phyloP scores from a whole-genome alignment of 2,888 invertebrate species.

The Desoria tigrina region DNA sequence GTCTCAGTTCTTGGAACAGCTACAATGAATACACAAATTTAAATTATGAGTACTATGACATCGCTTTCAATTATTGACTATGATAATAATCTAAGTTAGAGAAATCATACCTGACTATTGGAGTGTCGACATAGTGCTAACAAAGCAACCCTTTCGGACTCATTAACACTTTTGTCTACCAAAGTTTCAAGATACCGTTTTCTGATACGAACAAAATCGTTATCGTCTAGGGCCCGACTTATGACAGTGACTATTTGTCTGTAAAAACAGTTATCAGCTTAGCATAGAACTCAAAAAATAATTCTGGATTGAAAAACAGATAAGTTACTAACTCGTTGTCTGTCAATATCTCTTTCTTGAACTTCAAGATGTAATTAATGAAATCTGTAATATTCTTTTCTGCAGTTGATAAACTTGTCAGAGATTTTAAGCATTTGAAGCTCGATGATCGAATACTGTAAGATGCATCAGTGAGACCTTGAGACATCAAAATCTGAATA shows the following conservation, averaged over 20 bases:
- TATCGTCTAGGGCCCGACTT: constrained; percentile 23
- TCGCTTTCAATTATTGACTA: background rate
- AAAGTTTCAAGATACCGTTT: background rate
- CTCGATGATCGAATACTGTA: constrained; percentile 33
- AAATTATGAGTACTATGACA: background rate
- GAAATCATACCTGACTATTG: background rate
- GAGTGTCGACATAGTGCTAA: background rate
- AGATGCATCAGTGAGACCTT: constrained; percentile 42
- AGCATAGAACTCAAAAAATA: background rate
- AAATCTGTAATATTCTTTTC: background rate
- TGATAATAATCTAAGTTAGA: background rate
- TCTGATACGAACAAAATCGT: constrained; percentile 12
- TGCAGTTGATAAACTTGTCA: constrained; percentile 3
- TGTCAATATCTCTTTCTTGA: constrained; percentile 43
- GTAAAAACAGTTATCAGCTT: constrained; percentile 8
- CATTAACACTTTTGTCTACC: background rate
- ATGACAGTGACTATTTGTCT: constrained; percentile 36
- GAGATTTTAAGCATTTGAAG: constrained; percentile 39
- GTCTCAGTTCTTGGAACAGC: constrained; percentile 17
- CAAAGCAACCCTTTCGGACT: background rate
- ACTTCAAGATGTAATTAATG: constrained; percentile 17
- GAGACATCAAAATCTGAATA: constrained; percentile 40
- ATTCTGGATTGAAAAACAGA: too few relatives aligned
- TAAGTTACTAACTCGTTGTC: constrained; percentile 48
- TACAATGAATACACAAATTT: constrained; percentile 18